A percentile compares a stretch with the other conserved stretches of the same genome.
phyloP scores from a whole-genome alignment of 2,797 vertebrate genomes.

The Lithobates sylvaticus region DNA sequence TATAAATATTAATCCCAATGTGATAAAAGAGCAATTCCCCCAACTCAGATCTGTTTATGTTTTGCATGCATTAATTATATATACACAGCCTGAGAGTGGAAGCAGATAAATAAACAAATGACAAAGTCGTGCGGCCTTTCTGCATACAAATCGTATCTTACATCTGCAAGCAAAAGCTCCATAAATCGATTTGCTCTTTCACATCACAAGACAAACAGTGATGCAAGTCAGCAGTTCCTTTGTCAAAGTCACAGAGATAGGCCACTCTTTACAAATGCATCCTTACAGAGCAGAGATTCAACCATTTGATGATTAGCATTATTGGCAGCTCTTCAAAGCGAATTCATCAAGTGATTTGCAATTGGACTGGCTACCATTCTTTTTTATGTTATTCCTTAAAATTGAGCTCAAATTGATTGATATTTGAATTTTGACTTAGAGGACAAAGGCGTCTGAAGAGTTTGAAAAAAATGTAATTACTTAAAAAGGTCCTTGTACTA shows the following conservation, averaged over 20 bases:
- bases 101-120: slow-evolving; percentile 87
- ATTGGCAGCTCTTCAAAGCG: slow-evolving; percentile 97
- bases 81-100: slow-evolving; percentile 80
- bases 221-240: slow-evolving; percentile 99
- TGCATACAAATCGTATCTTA: slow-evolving; percentile 95
- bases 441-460: slow-evolving; percentile 53
- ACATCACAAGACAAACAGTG: slow-evolving; percentile 99
- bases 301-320: slow-evolving; percentile 96
- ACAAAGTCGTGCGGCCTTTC: slow-evolving; percentile 84
- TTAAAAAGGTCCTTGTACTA: slow-evolving; percentile 57
- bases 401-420: slow-evolving; percentile 80
- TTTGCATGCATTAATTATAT: slow-evolving; percentile 85
- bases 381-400: slow-evolving; percentile 80
- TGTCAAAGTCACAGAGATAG: slow-evolving; percentile 99
- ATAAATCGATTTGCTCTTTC: slow-evolving; percentile 99
- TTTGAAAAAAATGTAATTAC: slow-evolving; percentile 58
- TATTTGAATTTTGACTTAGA: slow-evolving; percentile 74
- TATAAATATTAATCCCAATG: slow-evolving; percentile 67
- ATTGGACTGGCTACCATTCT: slow-evolving; percentile 81
- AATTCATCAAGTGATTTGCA: slow-evolving; percentile 91
- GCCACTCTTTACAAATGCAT: slow-evolving; percentile 92
- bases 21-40: slow-evolving; percentile 71
- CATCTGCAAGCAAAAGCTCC: slow-evolving; percentile 89
- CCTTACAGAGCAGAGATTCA: slow-evolving; percentile 87
- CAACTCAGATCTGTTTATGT: slow-evolving; percentile 72